These are phyloP conservation scores for Julus scanicus DNA, from an alignment of 2,888 invertebrate species.

Conservation along the genomic window DNA sequence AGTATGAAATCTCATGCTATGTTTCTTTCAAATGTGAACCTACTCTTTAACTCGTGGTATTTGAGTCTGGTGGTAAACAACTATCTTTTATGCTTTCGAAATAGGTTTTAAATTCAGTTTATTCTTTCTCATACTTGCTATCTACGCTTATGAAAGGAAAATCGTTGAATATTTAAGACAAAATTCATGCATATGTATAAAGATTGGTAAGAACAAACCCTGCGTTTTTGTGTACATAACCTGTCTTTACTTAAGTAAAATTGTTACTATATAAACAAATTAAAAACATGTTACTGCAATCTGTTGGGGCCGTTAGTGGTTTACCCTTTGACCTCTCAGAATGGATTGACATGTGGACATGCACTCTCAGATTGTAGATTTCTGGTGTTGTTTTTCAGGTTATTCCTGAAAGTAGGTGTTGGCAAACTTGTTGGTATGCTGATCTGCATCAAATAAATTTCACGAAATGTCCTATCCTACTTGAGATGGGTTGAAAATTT, in stretches of 20 bases:
- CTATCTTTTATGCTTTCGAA: neutral
- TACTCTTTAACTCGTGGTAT: neutral
- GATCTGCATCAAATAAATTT: neutral
- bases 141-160: neutral
- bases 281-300: neutral
- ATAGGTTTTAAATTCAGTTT: neutral
- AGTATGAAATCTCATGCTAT: neutral
- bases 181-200: neutral
- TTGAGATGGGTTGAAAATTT: no score
- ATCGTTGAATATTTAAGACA: neutral
- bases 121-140: neutral
- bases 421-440: neutral
- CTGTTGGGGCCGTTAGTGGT: neutral
- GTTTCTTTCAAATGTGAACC: neutral
- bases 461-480: neutral
- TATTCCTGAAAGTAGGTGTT: neutral
- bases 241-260: no score
- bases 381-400: conserved; percentile 5
- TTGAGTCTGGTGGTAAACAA: neutral
- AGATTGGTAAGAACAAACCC: neutral
- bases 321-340: neutral
- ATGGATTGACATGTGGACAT: neutral
- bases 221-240: neutral
- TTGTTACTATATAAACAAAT: no score
- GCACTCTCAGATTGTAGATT: neutral